Conservation (phyloP, 2,113 vertebrate species). For the Cricetomys ansorgei region DNA sequence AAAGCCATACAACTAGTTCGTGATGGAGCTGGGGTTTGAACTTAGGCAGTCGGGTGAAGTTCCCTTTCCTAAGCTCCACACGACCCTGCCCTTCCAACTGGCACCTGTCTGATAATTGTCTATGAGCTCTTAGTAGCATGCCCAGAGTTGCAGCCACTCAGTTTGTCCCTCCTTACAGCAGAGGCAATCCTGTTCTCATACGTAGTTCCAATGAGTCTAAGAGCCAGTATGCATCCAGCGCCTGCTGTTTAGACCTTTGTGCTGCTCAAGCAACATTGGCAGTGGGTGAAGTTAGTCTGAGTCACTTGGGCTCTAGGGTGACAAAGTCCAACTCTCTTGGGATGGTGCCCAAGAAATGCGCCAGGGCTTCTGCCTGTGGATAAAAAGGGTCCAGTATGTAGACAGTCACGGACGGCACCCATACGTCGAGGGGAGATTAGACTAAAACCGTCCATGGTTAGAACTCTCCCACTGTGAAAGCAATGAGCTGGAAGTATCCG, state of each 20-base stretch:
- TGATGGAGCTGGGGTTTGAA: not conserved
- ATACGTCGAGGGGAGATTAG: not conserved
- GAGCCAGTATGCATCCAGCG: not conserved
- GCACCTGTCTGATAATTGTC: not conserved
- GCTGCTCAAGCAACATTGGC: not conserved
- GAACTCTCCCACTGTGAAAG: not conserved
- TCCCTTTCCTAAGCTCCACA: not conserved
- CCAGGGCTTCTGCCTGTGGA: not conserved
- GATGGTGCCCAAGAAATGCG: not conserved
- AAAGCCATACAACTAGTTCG: not conserved
- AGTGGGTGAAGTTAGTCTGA: not conserved
- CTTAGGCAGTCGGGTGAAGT: not conserved
- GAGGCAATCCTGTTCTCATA: not conserved
- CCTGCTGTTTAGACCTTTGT: not conserved
- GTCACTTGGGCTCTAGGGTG: not conserved
- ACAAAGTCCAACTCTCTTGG: not conserved
- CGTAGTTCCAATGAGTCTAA: not conserved
- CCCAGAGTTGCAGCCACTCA: not conserved
- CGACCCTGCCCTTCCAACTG: fast-evolving
- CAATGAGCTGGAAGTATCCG: not conserved
- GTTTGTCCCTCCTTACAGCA: not conserved
- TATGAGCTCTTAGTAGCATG: not conserved
- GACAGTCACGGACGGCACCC: not conserved
- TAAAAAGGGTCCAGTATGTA: not conserved
- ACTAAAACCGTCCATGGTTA: not conserved